Evolutionary conservation across 1,140 invertebrate species (phyloP).

Genomic region (Sminthurides bifidus): DNA sequence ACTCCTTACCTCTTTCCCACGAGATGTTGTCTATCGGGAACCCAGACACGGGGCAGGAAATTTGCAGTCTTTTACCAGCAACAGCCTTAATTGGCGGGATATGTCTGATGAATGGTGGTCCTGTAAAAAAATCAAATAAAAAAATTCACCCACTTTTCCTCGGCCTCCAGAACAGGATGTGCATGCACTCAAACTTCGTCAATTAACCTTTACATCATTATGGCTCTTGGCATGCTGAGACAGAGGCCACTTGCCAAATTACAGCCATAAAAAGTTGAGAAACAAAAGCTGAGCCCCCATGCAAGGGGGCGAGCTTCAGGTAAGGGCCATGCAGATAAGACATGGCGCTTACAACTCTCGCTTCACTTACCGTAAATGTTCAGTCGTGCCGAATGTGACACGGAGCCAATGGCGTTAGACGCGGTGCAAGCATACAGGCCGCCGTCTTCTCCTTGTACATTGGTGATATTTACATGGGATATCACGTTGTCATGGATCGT

Average conservation of each 20-base stretch:
- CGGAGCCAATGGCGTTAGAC: constrained; percentile 61
- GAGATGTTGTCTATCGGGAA: constrained; percentile 41
- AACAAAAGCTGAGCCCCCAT: too few relatives aligned
- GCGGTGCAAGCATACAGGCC: constrained; percentile 59
- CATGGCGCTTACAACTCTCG: too few relatives aligned
- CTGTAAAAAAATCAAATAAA: constrained; percentile 37
- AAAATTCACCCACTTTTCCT: neutral
- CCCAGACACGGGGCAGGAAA: constrained; percentile 71
- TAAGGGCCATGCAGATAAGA: too few relatives aligned
- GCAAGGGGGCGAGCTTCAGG: too few relatives aligned
- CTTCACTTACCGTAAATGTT: constrained; percentile 68
- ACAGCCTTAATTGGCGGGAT: constrained; percentile 76
- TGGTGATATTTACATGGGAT: constrained; percentile 85
- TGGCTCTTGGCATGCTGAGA: too few relatives aligned
- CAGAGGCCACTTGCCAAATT: too few relatives aligned
- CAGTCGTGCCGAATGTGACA: constrained; percentile 66
- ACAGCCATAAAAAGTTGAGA: too few relatives aligned
- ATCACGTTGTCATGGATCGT: constrained; percentile 84
- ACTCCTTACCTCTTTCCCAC: constrained; percentile 43
- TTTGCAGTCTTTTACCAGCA: constrained; percentile 59
- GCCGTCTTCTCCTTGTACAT: constrained; percentile 71
- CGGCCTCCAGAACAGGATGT: too few relatives aligned
- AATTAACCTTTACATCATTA: too few relatives aligned
- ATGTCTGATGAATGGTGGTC: constrained; percentile 65
- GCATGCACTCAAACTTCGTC: too few relatives aligned